Base-by-base conservation (phyloP, 2,797 vertebrate genomes). In the Spinibarbus caldwelli region DNA sequence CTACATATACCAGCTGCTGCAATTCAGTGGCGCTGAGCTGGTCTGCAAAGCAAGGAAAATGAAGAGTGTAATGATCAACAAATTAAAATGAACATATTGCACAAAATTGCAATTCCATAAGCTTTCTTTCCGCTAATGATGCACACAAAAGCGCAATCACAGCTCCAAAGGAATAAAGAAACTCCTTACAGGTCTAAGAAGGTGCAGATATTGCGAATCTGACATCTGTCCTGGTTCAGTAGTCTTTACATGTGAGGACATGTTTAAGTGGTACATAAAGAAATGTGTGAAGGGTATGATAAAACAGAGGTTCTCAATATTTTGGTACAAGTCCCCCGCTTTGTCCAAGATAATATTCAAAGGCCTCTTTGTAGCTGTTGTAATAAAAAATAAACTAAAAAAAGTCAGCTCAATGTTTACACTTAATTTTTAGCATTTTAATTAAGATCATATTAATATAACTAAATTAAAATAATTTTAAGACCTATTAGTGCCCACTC, bases 1-100 rank as follows among this genome's bases (percentile, higher is more conserved):
- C 85, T 86, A 85, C 36, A 84, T 72, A 31, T n/a, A 82, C 67
- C 85, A 86, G 89, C 89, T 86, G 89, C 81, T 85, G 73, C 29
- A 78, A 52, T 34, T 67, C 77, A 85, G 66, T 45, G 12, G 36
- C 70, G 36, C 47, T 80, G 71, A 83, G 78, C 59, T 87, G 36
- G 41, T 52, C 77, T 31, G 72, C 82, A 76, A 76, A 81, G 83
- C 87, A 83, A 85, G 43, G 85, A 84, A 71, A 78, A 75, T 54
- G 34, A 86, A 59, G 36, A 45, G 59, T 83, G 62, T 75, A 57
- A 84, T 76, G 73, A 84, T 72, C 86, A 87, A 87, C 75, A 77
- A 82, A 82, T 81, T 79, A 31, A 83, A 62, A 72, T 49, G 66
- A 84, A 78, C 34, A 72, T 68, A 41, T 34, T 36, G 43, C 54